Base-by-base conservation (phyloP, 1,140 invertebrate genomes). In the Drosophila truncata region DNA sequence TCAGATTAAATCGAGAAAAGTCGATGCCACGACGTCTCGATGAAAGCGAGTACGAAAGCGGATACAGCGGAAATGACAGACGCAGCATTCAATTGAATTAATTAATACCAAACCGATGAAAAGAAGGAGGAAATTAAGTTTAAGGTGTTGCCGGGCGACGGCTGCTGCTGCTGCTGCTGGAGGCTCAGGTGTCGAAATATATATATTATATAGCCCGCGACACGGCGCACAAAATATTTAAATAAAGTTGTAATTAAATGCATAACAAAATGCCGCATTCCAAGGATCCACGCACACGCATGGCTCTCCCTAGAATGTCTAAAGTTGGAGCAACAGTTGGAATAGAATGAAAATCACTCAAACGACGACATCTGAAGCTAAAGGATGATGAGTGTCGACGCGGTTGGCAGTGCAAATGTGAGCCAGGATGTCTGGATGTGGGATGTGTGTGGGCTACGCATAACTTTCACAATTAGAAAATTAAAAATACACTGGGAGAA, bases 221-320 rank as follows among this genome's bases (percentile, higher is more conserved):
- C 84, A 87, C 66, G 58, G 47, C 64, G 80, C 85, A 66, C 62
- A 88, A 80, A 84, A 88, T 90, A 88, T 90, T 84, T 81, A 84
- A 88, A 88, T 88, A 88, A 88, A 88, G 84, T 90, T 84, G 85
- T 88, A 88, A 90, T 88, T 88, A 88, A 88, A 88, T 76, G 84
- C 80, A 83, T 83, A 61, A 71, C 71, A 23, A 69, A 66, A 41
- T 80, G n/a, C 29, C 41, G 20, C 44, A 31, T 70, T 61, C 25
- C 25, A 29, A 52, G 41, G 9, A 39, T 23, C 23, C 49, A 44
- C 66, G 13, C n/a, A 35, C 16, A 60, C 25, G 23, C 25, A 25
- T 27, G n/a, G 20, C 50, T 46, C 39, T 14, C 14, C 35, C 25
- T 8, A n/a, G 27, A 61, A 42, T 20, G 29, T 14, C 55, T 60